phyloP scores from a whole-genome alignment of 1,140 invertebrate genomes.

The Apocrypta bakeri region DNA sequence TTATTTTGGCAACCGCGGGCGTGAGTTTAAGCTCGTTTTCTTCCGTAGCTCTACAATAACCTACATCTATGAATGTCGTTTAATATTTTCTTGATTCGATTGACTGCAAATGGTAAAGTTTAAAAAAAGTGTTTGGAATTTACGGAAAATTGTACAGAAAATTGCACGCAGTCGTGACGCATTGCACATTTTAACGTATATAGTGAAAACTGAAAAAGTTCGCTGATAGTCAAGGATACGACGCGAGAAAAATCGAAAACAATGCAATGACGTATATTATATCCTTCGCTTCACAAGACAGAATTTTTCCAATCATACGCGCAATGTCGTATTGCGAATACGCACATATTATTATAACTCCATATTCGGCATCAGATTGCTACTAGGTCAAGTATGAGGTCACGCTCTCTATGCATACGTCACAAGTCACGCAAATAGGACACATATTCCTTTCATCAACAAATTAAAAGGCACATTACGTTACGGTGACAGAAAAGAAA shows the following conservation, averaged over 20 bases:
- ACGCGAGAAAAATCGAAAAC: too few species aligned
- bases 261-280: too few species aligned
- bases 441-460: slow-evolving; percentile 16
- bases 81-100: background rate
- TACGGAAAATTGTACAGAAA: too few species aligned
- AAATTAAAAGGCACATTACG: background rate
- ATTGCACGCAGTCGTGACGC: too few species aligned
- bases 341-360: background rate
- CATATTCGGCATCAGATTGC: background rate
- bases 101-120: too few species aligned
- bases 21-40: too few species aligned
- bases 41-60: background rate
- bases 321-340: background rate
- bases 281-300: too few species aligned
- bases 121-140: too few species aligned
- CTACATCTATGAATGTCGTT: background rate
- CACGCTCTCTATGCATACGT: background rate
- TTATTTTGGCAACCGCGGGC: background rate
- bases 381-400: slow-evolving; percentile 38
- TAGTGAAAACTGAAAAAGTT: too few species aligned
- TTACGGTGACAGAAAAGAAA: background rate
- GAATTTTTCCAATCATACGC: background rate
- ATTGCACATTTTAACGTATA: too few species aligned
- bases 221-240: too few species aligned
- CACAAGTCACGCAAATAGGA: too few species aligned